Evolutionary conservation across 2,113 vertebrate genomes (phyloP).

Genomic region (Petrocephalus zakoni): DNA sequence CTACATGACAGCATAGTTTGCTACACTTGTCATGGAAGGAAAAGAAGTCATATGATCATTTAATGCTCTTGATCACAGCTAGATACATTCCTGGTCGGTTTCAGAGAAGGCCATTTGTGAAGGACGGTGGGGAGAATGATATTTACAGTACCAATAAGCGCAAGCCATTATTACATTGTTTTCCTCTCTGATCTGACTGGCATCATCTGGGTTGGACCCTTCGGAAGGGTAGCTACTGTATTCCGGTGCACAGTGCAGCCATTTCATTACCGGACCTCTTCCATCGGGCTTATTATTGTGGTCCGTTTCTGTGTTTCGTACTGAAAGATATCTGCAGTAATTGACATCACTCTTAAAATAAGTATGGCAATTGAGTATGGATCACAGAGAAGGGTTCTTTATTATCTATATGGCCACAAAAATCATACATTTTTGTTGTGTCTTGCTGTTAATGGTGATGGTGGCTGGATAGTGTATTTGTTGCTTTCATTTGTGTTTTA

Average conservation of each 20-base stretch:
- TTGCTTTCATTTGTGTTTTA: conserved; percentile 41
- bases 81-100: neutral
- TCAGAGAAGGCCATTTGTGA: neutral
- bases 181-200: conserved; percentile 16
- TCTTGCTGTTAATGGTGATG: conserved; percentile 17
- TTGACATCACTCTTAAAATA: neutral
- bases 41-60: neutral
- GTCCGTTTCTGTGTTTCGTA: conserved; percentile 26
- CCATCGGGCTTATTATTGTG: conserved; percentile 18
- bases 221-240: neutral
- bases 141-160: neutral
- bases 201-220: conserved; percentile 15
- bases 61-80: neutral
- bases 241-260: conserved; percentile 30
- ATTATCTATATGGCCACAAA: conserved; percentile 33
- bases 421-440: neutral
- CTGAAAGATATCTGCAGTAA: conserved; percentile 17
- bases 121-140: neutral
- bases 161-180: conserved; percentile 15
- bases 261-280: conserved; percentile 35
- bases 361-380: conserved; percentile 22
- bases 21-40: neutral
- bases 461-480: conserved; percentile 36
- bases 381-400: conserved; percentile 32
- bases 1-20: neutral